Evolutionary conservation across 2,113 vertebrate species (phyloP).

Genomic region (Ornithorhynchus anatinus): DNA sequence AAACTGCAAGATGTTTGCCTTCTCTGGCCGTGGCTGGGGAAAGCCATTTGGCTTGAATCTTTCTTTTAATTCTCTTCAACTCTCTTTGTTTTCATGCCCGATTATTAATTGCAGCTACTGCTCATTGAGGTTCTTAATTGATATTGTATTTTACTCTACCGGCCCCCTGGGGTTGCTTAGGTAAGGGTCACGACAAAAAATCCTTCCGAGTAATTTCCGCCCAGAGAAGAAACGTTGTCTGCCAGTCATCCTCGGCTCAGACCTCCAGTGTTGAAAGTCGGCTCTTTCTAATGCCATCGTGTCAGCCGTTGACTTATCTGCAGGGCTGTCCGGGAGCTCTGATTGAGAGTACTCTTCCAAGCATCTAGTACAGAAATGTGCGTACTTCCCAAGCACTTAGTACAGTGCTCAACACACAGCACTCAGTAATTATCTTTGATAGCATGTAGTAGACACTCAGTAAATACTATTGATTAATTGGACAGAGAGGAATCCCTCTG

Average conservation of each 20-base stretch:
- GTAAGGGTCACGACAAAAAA: neutral
- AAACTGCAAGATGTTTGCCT: too few species aligned
- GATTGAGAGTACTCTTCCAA: too few species aligned
- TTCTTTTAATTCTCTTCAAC: neutral
- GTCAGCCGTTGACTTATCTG: too few species aligned
- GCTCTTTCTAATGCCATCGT: neutral
- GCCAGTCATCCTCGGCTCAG: rapidly evolving
- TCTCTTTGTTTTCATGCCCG: neutral
- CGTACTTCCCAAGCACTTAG: too few species aligned
- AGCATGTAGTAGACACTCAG: too few species aligned
- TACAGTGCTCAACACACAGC: too few species aligned
- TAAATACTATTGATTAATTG: too few species aligned
- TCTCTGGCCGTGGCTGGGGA: neutral
- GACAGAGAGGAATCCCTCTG: too few species aligned
- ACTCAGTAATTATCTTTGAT: too few species aligned
- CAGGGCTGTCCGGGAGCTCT: too few species aligned
- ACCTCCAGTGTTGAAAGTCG: neutral
- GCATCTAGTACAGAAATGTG: too few species aligned
- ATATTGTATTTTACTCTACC: neutral
- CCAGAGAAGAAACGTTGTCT: rapidly evolving
- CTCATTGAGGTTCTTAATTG: neutral
- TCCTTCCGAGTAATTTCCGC: neutral
- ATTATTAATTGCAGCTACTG: neutral
- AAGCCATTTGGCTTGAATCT: neutral
- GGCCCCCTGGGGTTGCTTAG: neutral